Base-by-base conservation (phyloP, 2,113 vertebrate species). In the Charina bottae region DNA sequence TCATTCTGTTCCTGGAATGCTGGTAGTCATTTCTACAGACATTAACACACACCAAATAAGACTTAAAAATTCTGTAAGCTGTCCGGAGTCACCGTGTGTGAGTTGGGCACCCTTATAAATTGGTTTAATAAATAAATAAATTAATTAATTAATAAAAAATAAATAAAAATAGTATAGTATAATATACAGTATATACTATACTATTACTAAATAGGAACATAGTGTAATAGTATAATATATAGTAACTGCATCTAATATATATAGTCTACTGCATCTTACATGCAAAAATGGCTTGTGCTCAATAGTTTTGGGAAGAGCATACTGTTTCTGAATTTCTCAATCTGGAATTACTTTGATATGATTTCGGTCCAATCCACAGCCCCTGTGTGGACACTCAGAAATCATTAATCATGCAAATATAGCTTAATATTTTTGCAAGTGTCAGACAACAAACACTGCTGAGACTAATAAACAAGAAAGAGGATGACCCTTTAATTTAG, bases 381-480 rank as follows among this genome's bases (percentile, higher is more conserved):
- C 94, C 49, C 68, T 90, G 93, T 93, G 95, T 3, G 91, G 62
- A 0, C 58, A 85, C 88, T 90, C 42, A 89, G 62, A 92, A 96
- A 89, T 93, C 93, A 95, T 96, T 95, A 95, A 94, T 95, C 93
- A 97, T 95, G 92, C 83, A 93, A 72, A 33, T 17, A 60, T 89
- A 92, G 60, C 59, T 94, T 93, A 93, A 1, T 92, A 62, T 93
- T 94, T 49, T 93, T 94, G 92, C 92, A 85, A 68, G 93, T 72
- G 49, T 87, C 94, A 94, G 84, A 92, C 23, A 95, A 94, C 42
- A 84, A 92, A 84, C 13, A 90, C 0, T 96, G 89, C 93, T 94
- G 95, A 93, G 91, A 93, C 64, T 85, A 96, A 95, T 55, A 85
- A 96, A 90, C 89, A 91, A 60, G 93, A 21, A n/a, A 72, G 88